Base-by-base conservation (phyloP, 2,888 invertebrate species). In the Priapulus caudatus region DNA sequence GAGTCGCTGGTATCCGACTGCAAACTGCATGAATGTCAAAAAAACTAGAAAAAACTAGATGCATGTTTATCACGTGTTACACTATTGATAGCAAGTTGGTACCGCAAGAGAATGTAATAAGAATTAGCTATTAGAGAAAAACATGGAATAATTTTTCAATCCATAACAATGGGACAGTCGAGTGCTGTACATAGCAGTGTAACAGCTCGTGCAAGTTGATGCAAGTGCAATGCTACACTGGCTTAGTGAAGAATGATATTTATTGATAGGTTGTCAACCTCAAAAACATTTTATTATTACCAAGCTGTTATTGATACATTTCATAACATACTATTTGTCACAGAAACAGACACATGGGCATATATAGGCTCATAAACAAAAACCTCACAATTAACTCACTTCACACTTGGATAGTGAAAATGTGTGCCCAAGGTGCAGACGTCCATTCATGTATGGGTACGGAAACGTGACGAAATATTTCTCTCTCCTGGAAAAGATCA, bases 391-490 rank as follows among this genome's bases (percentile, higher is more conserved):
- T n/a, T n/a, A n/a, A 54, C 70, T 69, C 75, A 86, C 87, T 76
- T 98, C 98, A 69, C 92, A 91, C 76, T 98, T 98, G 4, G 93
- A 90, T 47, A 98, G 69, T 2, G 93, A 87, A 75, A 98, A 98
- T 15, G 91, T 89, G 70, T 98, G 98, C 0, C 98, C 98, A 59
- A 99, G 76, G 78, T 98, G 98, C 51, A 98, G 79, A 46, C 89
- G 81, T 5, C 98, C 98, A 78, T 98, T 98, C 97, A 98, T 98
- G 67, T 99, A 98, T 0, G 98, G 98, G 74, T 83, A 98, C 1
- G 98, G 98, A 75, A 98, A 98, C 1, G 92, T 92, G 24, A 84
- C 86, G 60, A 93, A 75, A 68, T 85, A 97, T 67, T 97, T 98
- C 57, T 87, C 86, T 54, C 66, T 64, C 24, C 68, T 68, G 21